Base-by-base conservation (phyloP, 1,140 invertebrate species). In the Drosophila mayri region DNA sequence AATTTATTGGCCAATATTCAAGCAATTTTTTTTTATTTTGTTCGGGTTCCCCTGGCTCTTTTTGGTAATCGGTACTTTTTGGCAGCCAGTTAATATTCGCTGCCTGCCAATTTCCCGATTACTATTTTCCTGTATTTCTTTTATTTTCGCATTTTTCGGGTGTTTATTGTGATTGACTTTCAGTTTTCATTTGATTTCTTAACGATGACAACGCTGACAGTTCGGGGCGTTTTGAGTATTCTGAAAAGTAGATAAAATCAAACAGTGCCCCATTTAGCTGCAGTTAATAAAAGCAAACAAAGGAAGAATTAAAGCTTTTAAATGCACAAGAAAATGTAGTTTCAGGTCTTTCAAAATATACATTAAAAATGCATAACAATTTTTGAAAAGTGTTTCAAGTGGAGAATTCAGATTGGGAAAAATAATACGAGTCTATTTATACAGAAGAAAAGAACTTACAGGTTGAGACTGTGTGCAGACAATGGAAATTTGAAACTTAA, bases 1-100 rank as follows among this genome's bases (percentile, higher is more conserved):
- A 81, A 90, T 91, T 88, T 91, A 91, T 91, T 91, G 81, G 88
- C 88, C 88, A 91, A 85, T 84, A 91, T 88, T 90, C 81, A 90
- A 88, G 38, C 47, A 73, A 80, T 54, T 65, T 73, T 79, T 75
- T 58, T 68, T 18, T n/a, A 4, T 11, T 10, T n/a, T 3, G 2
- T 44, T 54, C 25, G 43, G 28, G 2, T 60, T 43, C 25, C 37
- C 40, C 43, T 46, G 20, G 44, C 46, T 37, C 49, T 41, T 38
- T 54, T 61, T 62, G 44, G 52, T 40, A 35, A 47, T 66, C 65
- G 40, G 60, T 25, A 46, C 47, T 66, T 81, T 81, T 88, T 88
- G 85, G 81, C 85, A 90, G 85, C 28, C 81, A 88, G 85, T 88
- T 88, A 88, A 88, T 88, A 88, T 88, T 90, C 59, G 74, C 77